Evolutionary conservation across 2,888 invertebrate genomes (phyloP).

Genomic region (Nemotelus pantherinus): DNA sequence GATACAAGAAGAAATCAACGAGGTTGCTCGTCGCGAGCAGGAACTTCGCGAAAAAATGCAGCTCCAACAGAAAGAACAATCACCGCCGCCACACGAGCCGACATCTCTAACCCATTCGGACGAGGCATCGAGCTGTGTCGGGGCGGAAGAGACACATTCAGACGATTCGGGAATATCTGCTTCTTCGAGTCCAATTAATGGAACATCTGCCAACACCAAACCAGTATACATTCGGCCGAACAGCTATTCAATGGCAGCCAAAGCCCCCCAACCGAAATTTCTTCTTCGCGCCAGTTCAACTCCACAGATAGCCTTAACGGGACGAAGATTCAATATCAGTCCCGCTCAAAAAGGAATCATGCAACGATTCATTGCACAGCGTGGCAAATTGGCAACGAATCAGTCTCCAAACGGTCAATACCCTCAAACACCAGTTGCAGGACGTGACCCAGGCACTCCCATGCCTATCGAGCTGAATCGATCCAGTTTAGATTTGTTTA

Average conservation of each 20-base stretch:
- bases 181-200: conserved; percentile 60
- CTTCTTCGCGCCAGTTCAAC: conserved; percentile 61
- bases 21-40: conserved; percentile 84
- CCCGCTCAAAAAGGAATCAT: conserved; percentile 80
- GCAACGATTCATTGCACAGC: conserved; percentile 84
- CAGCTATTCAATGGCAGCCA: conserved; percentile 59
- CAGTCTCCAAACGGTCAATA: conserved; percentile 48
- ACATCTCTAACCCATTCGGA: conserved; percentile 10
- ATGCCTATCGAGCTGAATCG: conserved; percentile 54
- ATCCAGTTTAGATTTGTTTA: conserved; percentile 51
- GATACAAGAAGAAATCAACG: conserved; percentile 89
- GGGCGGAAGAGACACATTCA: conserved; percentile 60
- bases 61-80: conserved; percentile 56
- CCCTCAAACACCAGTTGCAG: background rate
- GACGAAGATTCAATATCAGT: conserved; percentile 72
- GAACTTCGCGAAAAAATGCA: conserved; percentile 72
- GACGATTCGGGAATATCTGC: conserved; percentile 65
- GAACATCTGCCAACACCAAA: conserved; percentile 53
- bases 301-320: conserved; percentile 55
- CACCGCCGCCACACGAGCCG: conserved; percentile 45
- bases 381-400: conserved; percentile 72
- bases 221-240: conserved; percentile 62
- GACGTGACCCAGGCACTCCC: conserved; percentile 58
- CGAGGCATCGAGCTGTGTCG: conserved; percentile 42
- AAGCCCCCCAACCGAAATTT: conserved; percentile 63